Evolutionary conservation across 1,140 invertebrate species (phyloP), one percentile per base, ranked within the genome.

Genomic region (Trinorchestia longiramus): DNA sequence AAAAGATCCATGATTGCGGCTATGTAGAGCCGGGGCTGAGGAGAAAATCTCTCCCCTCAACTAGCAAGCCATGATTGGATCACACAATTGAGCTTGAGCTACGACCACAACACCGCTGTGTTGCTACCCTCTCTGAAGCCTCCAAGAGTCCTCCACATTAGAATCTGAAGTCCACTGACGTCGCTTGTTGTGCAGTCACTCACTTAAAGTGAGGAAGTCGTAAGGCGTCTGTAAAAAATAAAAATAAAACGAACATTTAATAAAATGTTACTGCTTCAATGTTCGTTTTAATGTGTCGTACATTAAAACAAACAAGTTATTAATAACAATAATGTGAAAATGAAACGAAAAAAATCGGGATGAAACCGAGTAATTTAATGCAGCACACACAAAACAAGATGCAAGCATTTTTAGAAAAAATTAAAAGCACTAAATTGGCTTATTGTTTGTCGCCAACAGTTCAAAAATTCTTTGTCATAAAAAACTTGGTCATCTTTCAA

Each of bases 1-100:
- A 94, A 94, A n/a, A 94, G 92, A n/a, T 94, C 92, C 92, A 94
- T 94, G 92, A 43, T 94, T 42, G 92, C 40, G 92, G 43, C 40
- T 23, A 17, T 8, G 92, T n/a, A 19, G 92, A 45, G 44, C 92
- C 36, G 43, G n/a, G 43, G 92, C 40, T 42, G 44, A 94, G 92
- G 41, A 45, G 44, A 94, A 43, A 42, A 45, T 8, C 43, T 43
- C 92, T 94, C 92, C 92, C 43, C 92, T 43, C 40, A 42, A 94
- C 44, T 94, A 45, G 92, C 41, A 91, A 91, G 19, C 43, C 92
- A 94, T 94, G 43, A 40, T 44, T 15, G 19, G 8, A 94, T 43
- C 0, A 0, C 62, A 94, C 44, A 40, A 43, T 23, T 15, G 92
- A 40, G 43, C n/a, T 3, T 6, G 43, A 94, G 43, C 92, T 94